Percentiles rank a stretch among this genome's conserved stretches.
Conservation (phyloP, 2,797 vertebrate genomes). For the Hylomyscus alleni region DNA sequence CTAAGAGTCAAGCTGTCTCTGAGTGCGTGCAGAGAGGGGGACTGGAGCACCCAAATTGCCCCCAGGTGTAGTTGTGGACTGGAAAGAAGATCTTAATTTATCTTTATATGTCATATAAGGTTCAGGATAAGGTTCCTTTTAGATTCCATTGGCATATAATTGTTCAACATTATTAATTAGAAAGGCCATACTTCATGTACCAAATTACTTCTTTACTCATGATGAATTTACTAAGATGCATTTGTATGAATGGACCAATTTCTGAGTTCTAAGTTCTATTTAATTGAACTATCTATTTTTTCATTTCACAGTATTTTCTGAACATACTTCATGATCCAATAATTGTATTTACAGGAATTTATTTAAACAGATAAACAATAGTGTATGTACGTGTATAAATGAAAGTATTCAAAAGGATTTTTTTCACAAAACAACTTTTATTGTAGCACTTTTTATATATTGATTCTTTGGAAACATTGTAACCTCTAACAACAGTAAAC, state of each 20-base stretch:
- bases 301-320: background rate
- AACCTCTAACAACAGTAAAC: background rate
- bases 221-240: constrained; percentile 6
- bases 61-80: no score
- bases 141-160: background rate
- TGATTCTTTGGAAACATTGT: constrained; percentile 29
- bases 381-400: background rate
- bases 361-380: constrained; percentile 13
- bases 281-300: constrained; percentile 29
- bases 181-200: background rate
- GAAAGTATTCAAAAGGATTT: background rate
- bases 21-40: no score
- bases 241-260: background rate
- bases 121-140: background rate
- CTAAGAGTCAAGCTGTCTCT: no score
- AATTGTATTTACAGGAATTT: constrained; percentile 49
- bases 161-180: background rate
- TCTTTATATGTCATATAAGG: background rate
- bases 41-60: no score
- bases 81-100: background rate
- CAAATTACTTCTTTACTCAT: background rate
- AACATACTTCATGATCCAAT: constrained; percentile 33
- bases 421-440: background rate
- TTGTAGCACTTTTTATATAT: background rate
- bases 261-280: background rate